Conservation (phyloP, 2,113 vertebrate species). For the Brachyistius frenatus region DNA sequence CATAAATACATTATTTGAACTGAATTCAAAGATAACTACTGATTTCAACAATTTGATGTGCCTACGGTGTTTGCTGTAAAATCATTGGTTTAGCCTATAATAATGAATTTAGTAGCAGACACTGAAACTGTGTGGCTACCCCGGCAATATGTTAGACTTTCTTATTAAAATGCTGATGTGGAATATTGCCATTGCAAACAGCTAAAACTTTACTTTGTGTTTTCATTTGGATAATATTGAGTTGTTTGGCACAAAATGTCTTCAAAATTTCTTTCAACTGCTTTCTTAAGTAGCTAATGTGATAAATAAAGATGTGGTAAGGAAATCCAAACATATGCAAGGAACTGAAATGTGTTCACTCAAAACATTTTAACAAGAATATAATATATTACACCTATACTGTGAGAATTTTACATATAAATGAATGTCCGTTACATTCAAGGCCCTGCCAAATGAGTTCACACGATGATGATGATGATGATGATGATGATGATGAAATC, state of each 20-base stretch:
- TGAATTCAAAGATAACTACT: slow-evolving; percentile 29
- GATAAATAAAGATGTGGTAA: slow-evolving; percentile 20
- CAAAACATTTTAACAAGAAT: background rate
- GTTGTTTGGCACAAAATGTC: slow-evolving; percentile 9
- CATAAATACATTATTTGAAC: slow-evolving; percentile 51
- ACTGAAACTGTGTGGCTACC: slow-evolving; percentile 23
- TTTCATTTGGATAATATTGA: slow-evolving; percentile 23
- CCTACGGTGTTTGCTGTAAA: slow-evolving; percentile 48
- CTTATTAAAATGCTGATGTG: slow-evolving; percentile 54
- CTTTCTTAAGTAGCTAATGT: slow-evolving; percentile 1
- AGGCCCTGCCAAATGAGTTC: too few relatives aligned
- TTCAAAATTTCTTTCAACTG: background rate
- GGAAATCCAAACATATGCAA: background rate
- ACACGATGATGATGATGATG: too few relatives aligned
- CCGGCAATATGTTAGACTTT: slow-evolving; percentile 46
- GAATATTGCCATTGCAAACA: slow-evolving; percentile 43
- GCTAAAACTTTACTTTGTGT: slow-evolving; percentile 21
- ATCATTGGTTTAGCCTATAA: slow-evolving; percentile 20
- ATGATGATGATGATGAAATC: too few relatives aligned
- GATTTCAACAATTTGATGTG: slow-evolving; percentile 63
- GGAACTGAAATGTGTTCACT: background rate
- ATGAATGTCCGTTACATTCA: too few relatives aligned
- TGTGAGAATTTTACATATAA: too few relatives aligned
- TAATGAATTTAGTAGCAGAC: slow-evolving; percentile 9
- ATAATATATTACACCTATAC: background rate